phyloP scores from a whole-genome alignment of 1,140 invertebrate species.

The Drosophila auraria region DNA sequence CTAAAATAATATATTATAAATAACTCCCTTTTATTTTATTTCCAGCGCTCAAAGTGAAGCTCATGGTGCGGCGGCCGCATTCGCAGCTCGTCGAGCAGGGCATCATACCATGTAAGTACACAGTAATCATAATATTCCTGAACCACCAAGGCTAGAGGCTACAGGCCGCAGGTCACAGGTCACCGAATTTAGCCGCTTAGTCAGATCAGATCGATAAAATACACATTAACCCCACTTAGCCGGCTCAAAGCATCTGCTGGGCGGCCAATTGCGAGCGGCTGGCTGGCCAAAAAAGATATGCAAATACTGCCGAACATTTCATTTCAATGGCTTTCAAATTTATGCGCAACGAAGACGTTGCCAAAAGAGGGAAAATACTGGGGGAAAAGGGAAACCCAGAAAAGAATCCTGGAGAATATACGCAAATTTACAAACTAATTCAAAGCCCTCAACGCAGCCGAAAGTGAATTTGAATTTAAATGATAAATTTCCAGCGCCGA shows the following conservation, averaged over 20 bases:
- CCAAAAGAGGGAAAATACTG: constrained; percentile 2
- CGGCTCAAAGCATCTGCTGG: constrained; percentile 40
- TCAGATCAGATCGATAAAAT: constrained; percentile 65
- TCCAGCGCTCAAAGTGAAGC: constrained; percentile 97
- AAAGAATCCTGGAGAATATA: constrained; percentile 72
- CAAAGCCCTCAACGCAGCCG: constrained; percentile 67
- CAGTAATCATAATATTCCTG: constrained; percentile 1
- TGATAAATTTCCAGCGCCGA: constrained; percentile 68
- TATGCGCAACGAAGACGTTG: constrained; percentile 57
- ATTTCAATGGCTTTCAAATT: constrained; percentile 74
- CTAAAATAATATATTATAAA: constrained; percentile 6
- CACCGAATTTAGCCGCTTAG: constrained; percentile 39
- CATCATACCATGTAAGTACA: constrained; percentile 98
- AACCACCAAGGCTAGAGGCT: neutral
- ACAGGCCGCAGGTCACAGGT: constrained; percentile 12
- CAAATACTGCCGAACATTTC: constrained; percentile 71
- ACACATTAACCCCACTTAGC: constrained; percentile 72
- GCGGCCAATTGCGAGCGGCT: constrained; percentile 19
- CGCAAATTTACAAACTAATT: constrained; percentile 82
- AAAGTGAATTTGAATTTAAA: constrained; percentile 81
- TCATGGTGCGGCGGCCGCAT: constrained; percentile 96
- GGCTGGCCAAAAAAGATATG: constrained; percentile 66
- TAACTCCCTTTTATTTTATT: constrained; percentile 85
- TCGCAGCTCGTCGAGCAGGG: constrained; percentile 98
- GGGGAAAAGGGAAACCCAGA: constrained; percentile 20